Percentiles rank a stretch among this genome's conserved stretches.
Evolutionary conservation across 2,113 vertebrate genomes (phyloP).

Genomic region (Sebastes schlegelii): DNA sequence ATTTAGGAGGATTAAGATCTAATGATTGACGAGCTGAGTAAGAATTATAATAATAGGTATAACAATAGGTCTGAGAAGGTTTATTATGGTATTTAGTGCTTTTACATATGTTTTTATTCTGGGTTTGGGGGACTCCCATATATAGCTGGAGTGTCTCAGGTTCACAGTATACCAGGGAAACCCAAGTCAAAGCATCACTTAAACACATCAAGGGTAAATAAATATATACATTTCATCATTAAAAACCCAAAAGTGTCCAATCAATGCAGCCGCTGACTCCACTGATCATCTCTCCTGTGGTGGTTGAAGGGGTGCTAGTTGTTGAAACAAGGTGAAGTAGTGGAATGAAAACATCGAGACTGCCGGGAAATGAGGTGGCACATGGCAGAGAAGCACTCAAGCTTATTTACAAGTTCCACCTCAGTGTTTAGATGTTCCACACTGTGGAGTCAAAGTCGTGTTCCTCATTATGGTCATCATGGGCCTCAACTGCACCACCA

Average conservation of each 20-base stretch:
- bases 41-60: too few relatives aligned
- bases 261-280: neutral
- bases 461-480: conserved; percentile 19
- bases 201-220: neutral
- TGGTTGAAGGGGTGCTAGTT: conserved; percentile 20
- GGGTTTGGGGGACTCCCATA: neutral
- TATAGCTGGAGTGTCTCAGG: neutral
- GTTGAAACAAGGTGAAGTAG: neutral
- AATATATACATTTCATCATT: neutral
- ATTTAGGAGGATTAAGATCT: too few relatives aligned
- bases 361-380: conserved; percentile 30
- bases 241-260: neutral
- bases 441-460: neutral
- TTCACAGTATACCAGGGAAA: neutral
- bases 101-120: neutral
- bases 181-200: neutral
- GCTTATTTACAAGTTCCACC: conserved; percentile 37
- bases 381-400: conserved; percentile 7
- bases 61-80: neutral
- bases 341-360: conserved; percentile 54
- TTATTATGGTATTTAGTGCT: neutral
- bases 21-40: too few relatives aligned
- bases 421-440: conserved; percentile 43
- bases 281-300: neutral
- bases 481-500: conserved; percentile 5